phyloP scores from a whole-genome alignment of 2,888 invertebrate genomes.

The Lasiommata megera region DNA sequence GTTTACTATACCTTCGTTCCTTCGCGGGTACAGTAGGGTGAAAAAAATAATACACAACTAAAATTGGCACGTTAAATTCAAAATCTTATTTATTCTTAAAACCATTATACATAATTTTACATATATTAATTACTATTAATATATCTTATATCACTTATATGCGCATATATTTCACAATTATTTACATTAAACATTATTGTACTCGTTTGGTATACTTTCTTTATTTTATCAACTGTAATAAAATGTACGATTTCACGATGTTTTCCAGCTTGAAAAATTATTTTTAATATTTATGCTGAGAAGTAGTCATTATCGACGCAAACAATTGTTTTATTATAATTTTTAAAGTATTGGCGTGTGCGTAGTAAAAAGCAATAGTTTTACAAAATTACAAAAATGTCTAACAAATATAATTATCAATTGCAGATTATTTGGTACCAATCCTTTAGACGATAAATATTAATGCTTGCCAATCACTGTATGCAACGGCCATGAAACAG shows the following conservation, averaged over 20 bases:
- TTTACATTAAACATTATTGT: constrained; percentile 76
- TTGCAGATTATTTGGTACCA: neutral
- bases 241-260: constrained; percentile 18
- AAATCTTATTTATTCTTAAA: constrained; percentile 73
- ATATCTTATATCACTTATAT: constrained; percentile 46
- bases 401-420: too few relatives aligned
- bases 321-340: too few relatives aligned
- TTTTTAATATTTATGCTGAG: neutral
- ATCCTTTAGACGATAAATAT: too few relatives aligned
- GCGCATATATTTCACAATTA: constrained; percentile 66
- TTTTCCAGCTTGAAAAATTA: constrained; percentile 27
- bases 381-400: too few relatives aligned
- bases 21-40: too few relatives aligned
- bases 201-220: constrained; percentile 72
- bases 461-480: too few relatives aligned
- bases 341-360: too few relatives aligned
- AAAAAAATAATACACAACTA: constrained; percentile 55
- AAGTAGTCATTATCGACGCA: too few relatives aligned
- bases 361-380: too few relatives aligned
- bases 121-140: constrained; percentile 32
- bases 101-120: constrained; percentile 64
- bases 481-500: too few relatives aligned
- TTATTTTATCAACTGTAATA: constrained; percentile 44
- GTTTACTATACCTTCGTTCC: too few relatives aligned
- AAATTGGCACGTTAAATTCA: constrained; percentile 78